Percentiles rank a stretch among this genome's conserved stretches.
phyloP scores from a whole-genome alignment of 1,140 invertebrate species.

The Brachionus manjavacas region DNA sequence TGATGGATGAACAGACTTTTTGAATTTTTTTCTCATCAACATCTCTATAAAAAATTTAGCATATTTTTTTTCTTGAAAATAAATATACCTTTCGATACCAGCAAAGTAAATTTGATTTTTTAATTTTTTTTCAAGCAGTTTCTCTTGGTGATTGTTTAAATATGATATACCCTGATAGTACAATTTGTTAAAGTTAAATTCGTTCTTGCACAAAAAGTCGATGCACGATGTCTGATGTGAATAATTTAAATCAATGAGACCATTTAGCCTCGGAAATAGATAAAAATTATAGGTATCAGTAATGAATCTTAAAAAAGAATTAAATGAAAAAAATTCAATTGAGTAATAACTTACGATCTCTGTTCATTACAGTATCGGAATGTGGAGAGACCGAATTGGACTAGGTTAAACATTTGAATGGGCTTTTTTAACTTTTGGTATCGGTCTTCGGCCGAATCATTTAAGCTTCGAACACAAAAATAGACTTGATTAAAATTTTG shows the following conservation, averaged over 20 bases:
- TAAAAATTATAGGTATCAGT: slow-evolving; percentile 66
- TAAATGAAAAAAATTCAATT: not conserved
- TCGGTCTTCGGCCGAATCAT: slow-evolving; percentile 9
- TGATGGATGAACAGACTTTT: slow-evolving; percentile 48
- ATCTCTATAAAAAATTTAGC: slow-evolving; percentile 40
- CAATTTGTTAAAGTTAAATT: slow-evolving; percentile 74
- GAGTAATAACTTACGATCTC: not conserved
- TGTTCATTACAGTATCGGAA: slow-evolving; percentile 36
- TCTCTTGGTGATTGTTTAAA: slow-evolving; percentile 61
- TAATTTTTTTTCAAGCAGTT: slow-evolving; percentile 51
- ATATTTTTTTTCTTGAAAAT: slow-evolving; percentile 42
- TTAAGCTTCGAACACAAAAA: not conserved
- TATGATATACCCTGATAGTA: slow-evolving; percentile 65
- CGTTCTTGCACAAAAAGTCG: slow-evolving; percentile 64
- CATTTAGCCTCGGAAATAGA: slow-evolving; percentile 64
- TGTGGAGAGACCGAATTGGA: slow-evolving; percentile 21
- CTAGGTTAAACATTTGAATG: not conserved
- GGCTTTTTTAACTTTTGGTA: slow-evolving; percentile 22
- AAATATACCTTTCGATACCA: slow-evolving; percentile 45
- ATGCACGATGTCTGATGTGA: slow-evolving; percentile 61
- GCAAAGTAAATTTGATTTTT: slow-evolving; percentile 47
- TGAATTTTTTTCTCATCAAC: slow-evolving; percentile 58
- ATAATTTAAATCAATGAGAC: slow-evolving; percentile 47
- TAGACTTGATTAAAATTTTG: not conserved
- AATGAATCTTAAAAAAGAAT: slow-evolving; percentile 55